A percentile compares a stretch with the other conserved stretches of the same genome.
phyloP scores from a whole-genome alignment of 2,797 vertebrate genomes.

The Cygnus olor region DNA sequence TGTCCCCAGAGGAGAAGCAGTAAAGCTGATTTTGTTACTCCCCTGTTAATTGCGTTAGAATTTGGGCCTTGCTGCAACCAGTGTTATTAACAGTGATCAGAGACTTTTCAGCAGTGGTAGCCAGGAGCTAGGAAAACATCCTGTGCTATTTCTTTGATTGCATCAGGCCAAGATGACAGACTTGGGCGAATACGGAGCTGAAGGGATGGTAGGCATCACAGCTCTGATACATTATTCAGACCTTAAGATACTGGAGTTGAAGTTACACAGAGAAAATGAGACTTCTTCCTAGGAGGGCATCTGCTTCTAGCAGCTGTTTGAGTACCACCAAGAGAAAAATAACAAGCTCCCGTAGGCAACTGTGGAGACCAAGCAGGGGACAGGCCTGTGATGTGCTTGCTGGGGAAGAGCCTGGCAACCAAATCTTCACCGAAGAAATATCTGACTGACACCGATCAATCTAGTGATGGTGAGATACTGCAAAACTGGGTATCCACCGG shows the following conservation, averaged over 20 bases:
- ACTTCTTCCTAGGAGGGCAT: not conserved
- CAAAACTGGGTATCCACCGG: not conserved
- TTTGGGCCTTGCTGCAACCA: not conserved
- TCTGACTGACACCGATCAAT: not conserved
- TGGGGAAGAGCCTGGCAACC: not conserved
- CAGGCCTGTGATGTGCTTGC: not conserved
- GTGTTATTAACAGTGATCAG: not conserved
- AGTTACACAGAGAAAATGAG: not conserved
- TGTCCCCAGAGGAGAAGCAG: not conserved
- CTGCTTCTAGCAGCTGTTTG: not conserved
- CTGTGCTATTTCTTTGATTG: not conserved
- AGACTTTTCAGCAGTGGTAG: not conserved
- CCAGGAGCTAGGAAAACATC: not conserved
- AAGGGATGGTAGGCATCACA: not conserved
- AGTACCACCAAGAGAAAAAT: not conserved
- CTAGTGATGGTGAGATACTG: no score
- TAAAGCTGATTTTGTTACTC: not conserved
- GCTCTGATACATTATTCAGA: not conserved
- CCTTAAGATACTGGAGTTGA: fast-evolving
- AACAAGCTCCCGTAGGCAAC: not conserved
- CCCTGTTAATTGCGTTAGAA: not conserved
- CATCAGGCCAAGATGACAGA: not conserved
- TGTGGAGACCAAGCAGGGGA: fast-evolving
- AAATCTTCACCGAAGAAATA: not conserved
- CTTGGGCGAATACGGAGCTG: not conserved